Evolutionary conservation across 2,888 invertebrate genomes (phyloP), one percentile per base, ranked within the genome.

Genomic region (Chymomyza caudatula): DNA sequence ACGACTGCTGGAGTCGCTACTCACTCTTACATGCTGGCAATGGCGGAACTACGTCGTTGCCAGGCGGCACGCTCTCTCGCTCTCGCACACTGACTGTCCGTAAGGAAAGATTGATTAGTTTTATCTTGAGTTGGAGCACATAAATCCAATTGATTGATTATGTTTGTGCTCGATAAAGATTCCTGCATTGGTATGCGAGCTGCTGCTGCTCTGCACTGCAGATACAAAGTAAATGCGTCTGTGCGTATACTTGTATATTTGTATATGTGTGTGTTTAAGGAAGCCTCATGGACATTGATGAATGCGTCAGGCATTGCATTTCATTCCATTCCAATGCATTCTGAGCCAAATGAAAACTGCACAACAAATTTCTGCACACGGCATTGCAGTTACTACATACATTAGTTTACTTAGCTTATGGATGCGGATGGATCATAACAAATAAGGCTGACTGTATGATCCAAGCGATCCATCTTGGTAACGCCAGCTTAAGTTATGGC

Each of bases 101-200:
- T 5, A 63, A 77, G 72, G 75, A 74, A 87, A 88, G 88, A 88
- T 88, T 88, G 88, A 88, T 88, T 88, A 87, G 87, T 87, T 88
- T 88, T 88, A 88, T 88, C 87, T 88, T 76, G 73, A 83, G 86
- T 82, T 85, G 85, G 78, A 85, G 79, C 87, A 83, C 88, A 88
- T 88, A 88, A 88, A 88, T 88, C 88, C 88, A 80, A 88, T 88
- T 88, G 88, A 88, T 88, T 88, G 88, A 88, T 88, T 87, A 87
- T 84, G 81, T 82, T 84, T 73, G 73, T 58, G 23, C 78, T 79
- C 77, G 83, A 86, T 85, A 86, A 82, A 86, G 85, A 86, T 85
- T 77, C 70, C 72, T 77, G 81, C 75, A 73, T 66, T 66, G 72
- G 73, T 78, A 73, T 82, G 74, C 69, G 64, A 67, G 51, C 37